These are phyloP conservation scores for Heptascelio sp. DNA, from an alignment of 2,888 invertebrate genomes.

Conservation along the genomic window DNA sequence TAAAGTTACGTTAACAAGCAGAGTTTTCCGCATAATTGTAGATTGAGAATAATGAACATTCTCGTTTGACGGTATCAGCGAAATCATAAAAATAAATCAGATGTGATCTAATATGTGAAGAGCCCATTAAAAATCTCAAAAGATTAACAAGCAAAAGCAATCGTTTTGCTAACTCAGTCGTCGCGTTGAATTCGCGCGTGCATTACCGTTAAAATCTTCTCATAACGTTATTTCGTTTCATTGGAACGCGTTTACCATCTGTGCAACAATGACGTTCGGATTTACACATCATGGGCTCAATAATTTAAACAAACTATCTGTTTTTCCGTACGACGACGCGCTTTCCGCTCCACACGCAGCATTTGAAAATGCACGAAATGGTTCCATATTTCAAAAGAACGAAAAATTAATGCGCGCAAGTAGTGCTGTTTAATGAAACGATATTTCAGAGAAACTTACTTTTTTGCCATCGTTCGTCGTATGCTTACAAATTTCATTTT, in stretches of 20 bases:
- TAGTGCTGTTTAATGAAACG: slow-evolving; percentile 34
- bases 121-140: neutral
- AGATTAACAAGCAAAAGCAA: neutral
- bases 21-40: no score
- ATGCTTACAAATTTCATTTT: slow-evolving; percentile 32
- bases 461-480: slow-evolving; percentile 25
- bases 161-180: slow-evolving; percentile 7
- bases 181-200: slow-evolving; percentile 22
- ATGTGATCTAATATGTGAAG: no score
- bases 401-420: slow-evolving; percentile 35
- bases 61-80: no score
- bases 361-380: slow-evolving; percentile 25
- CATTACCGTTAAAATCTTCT: slow-evolving; percentile 30
- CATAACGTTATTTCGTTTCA: slow-evolving; percentile 35
- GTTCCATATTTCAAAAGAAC: slow-evolving; percentile 48
- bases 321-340: slow-evolving; percentile 15
- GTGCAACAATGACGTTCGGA: slow-evolving; percentile 44
- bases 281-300: slow-evolving; percentile 40
- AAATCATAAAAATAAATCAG: no score
- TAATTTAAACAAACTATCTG: slow-evolving; percentile 20
- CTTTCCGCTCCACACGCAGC: neutral
- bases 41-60: no score
- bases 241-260: slow-evolving; percentile 38
- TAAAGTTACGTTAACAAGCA: no score
- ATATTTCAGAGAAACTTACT: slow-evolving; percentile 42